These are phyloP conservation scores for Corythucha ciliata DNA, from an alignment of 2,888 invertebrate genomes.

Conservation along the genomic window DNA sequence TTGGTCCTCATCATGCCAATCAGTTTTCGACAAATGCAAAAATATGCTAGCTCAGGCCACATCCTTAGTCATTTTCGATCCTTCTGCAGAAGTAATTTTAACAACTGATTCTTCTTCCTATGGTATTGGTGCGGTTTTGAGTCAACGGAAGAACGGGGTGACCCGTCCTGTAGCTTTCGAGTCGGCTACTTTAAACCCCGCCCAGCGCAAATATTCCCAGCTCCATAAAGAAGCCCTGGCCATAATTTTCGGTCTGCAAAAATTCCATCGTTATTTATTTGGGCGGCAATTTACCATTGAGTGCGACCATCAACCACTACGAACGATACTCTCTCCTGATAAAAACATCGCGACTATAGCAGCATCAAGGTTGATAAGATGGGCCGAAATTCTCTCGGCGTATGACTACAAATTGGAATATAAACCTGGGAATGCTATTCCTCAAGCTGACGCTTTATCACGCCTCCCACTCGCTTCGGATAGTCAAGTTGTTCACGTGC, in stretches of 20 bases:
- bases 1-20: slow-evolving; percentile 14
- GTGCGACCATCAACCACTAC: slow-evolving; percentile 7
- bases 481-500: no score
- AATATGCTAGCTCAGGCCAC: neutral
- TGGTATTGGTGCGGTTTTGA: slow-evolving; percentile 28
- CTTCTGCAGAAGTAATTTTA: slow-evolving; percentile 18
- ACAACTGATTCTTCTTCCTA: slow-evolving; percentile 25
- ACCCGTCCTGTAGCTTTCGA: slow-evolving; percentile 21
- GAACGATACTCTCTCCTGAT: slow-evolving; percentile 5
- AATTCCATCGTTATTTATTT: slow-evolving; percentile 21
- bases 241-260: slow-evolving; percentile 17
- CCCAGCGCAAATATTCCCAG: slow-evolving; percentile 22
- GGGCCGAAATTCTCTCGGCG: slow-evolving; percentile 11
- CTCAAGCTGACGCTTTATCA: no score
- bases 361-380: slow-evolving; percentile 6
- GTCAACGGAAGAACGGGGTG: slow-evolving; percentile 15
- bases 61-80: slow-evolving; percentile 25
- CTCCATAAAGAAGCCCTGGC: slow-evolving; percentile 20
- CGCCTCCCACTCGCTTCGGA: no score
- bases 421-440: no score
- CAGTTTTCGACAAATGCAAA: slow-evolving; percentile 18
- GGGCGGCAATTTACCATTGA: slow-evolving; percentile 5
- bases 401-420: no score
- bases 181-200: slow-evolving; percentile 19
- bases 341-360: slow-evolving; percentile 2